phyloP scores from a whole-genome alignment of 1,140 invertebrate species.

The Drosophila ironensis region DNA sequence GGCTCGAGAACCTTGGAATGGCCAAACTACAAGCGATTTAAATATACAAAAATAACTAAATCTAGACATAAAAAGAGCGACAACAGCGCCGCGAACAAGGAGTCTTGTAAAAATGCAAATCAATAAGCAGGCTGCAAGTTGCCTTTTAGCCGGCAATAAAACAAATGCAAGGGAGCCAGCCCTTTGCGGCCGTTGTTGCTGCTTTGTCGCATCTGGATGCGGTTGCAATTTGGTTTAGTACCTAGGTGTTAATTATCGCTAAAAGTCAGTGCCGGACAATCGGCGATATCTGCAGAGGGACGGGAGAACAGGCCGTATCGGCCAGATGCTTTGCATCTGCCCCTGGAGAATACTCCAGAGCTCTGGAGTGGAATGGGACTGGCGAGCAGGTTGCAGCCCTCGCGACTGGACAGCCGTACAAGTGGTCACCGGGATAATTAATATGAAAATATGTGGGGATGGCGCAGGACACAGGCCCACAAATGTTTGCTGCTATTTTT shows the following conservation, averaged over 20 bases:
- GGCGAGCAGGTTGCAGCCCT: conserved; percentile 14
- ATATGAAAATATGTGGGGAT: conserved; percentile 74
- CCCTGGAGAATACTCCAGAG: conserved; percentile 55
- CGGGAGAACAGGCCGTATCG: conserved; percentile 29
- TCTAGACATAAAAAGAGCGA: conserved; percentile 47
- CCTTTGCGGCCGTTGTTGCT: conserved; percentile 4
- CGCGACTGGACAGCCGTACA: conserved; percentile 45
- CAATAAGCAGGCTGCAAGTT: conserved; percentile 69
- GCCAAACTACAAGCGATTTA: conserved; percentile 60
- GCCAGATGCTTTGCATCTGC: conserved; percentile 61
- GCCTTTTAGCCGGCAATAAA: conserved; percentile 70
- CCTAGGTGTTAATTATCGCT: conserved; percentile 80
- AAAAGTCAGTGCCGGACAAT: conserved; percentile 76
- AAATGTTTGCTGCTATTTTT: conserved; percentile 76
- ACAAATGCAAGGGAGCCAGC: conserved; percentile 61
- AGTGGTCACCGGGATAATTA: conserved; percentile 65
- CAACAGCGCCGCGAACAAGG: conserved; percentile 47
- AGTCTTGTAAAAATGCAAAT: conserved; percentile 78
- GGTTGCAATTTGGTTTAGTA: conserved; percentile 73
- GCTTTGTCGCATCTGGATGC: conserved; percentile 58
- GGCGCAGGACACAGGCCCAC: conserved; percentile 31
- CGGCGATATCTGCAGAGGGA: conserved; percentile 66
- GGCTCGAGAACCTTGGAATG: conserved; percentile 17
- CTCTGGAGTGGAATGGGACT: conserved; percentile 1
- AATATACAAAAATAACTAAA: conserved; percentile 77